Percentiles rank a stretch among this genome's conserved stretches.
phyloP scores from a whole-genome alignment of 2,797 vertebrate species.

The Momotus momota region DNA sequence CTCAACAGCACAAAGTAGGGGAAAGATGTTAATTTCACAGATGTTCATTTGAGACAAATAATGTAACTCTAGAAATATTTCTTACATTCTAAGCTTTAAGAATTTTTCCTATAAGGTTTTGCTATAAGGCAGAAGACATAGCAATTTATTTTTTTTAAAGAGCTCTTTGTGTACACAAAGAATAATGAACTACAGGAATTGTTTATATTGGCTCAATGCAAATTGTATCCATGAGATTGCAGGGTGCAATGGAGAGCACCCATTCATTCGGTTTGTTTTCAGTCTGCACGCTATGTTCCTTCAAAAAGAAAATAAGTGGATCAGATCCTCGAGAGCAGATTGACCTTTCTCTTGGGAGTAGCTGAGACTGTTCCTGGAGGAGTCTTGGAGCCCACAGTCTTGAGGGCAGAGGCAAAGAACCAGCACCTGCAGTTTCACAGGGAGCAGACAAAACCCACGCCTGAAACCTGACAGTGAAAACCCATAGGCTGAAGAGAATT shows the following conservation, averaged over 20 bases:
- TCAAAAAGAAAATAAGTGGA: background rate
- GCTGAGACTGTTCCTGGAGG: background rate
- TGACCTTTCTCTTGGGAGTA: background rate
- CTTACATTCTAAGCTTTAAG: background rate
- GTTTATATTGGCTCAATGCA: background rate
- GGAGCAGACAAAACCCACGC: background rate
- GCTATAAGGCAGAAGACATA: background rate
- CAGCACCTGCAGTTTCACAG: background rate
- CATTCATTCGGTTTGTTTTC: background rate
- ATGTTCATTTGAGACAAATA: background rate
- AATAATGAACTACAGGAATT: background rate
- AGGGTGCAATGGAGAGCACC: background rate
- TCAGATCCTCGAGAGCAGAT: background rate
- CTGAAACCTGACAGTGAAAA: background rate
- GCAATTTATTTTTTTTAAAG: background rate
- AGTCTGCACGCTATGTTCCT: background rate
- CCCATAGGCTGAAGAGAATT: background rate
- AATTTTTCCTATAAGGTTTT: background rate
- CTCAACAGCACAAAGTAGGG: fast-evolving
- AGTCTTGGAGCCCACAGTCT: background rate
- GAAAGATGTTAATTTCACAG: background rate
- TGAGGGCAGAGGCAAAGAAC: background rate
- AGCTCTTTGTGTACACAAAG: background rate
- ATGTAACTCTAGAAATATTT: background rate
- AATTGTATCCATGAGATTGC: background rate